Conservation (phyloP, 2,888 invertebrate species). For the Linnaemya tessellans region DNA sequence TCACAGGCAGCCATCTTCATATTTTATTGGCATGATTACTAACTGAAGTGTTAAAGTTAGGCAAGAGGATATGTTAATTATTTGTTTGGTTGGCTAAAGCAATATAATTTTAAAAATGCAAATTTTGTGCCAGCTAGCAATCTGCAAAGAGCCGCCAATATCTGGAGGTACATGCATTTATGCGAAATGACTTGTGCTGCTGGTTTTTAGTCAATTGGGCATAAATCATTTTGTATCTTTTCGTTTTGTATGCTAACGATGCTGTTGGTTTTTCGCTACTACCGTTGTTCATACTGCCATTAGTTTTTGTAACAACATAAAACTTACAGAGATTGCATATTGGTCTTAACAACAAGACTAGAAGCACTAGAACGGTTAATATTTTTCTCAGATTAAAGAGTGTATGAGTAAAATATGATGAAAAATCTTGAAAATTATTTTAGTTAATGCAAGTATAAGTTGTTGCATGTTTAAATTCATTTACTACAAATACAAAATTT, state of each 20-base stretch:
- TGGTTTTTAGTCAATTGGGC: conserved; percentile 63
- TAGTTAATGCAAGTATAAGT: no score
- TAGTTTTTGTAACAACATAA: conserved; percentile 22
- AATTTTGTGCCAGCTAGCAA: conserved; percentile 33
- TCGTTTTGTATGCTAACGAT: conserved; percentile 10
- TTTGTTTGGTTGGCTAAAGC: neutral
- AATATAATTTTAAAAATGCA: conserved; percentile 31
- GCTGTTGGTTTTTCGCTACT: neutral
- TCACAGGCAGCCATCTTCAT: conserved; percentile 49
- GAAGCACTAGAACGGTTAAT: neutral
- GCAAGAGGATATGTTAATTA: conserved; percentile 16
- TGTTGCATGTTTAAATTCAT: no score
- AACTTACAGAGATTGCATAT: neutral
- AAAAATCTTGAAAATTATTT: no score
- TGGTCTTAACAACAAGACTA: neutral
- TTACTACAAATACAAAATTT: no score
- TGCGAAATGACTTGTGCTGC: conserved; percentile 51
- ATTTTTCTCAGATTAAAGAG: no score
- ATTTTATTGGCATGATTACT: conserved; percentile 57
- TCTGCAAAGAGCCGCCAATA: neutral
- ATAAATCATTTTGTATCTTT: conserved; percentile 59
- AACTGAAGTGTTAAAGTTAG: conserved; percentile 65
- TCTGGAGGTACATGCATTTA: neutral
- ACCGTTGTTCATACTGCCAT: neutral
- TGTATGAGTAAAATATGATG: no score